Evolutionary conservation across 2,888 invertebrate genomes (phyloP).

Genomic region (Unio pictorum): DNA sequence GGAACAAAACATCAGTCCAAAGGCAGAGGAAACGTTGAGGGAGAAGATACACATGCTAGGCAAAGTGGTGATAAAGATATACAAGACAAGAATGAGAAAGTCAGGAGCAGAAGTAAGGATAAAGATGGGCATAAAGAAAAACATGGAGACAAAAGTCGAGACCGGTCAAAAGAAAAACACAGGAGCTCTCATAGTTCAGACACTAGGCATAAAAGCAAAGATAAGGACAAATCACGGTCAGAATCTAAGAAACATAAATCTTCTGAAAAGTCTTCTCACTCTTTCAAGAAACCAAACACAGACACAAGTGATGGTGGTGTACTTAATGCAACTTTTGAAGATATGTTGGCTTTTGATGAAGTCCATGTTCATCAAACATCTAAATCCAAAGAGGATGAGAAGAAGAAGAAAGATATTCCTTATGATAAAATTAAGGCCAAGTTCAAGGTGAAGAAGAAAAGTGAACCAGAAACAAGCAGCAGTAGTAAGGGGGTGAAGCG

Average conservation of each 20-base stretch:
- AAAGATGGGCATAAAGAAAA: background rate
- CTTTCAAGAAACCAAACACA: conserved; percentile 9
- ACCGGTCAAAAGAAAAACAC: conserved; percentile 2
- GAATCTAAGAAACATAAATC: conserved; percentile 13
- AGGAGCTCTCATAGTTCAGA: background rate
- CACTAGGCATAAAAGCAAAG: background rate
- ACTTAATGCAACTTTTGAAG: conserved; percentile 18
- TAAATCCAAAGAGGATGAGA: conserved; percentile 6
- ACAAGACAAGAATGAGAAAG: background rate
- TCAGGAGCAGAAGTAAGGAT: background rate
- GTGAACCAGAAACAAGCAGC: conserved; percentile 27
- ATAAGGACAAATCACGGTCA: conserved; percentile 4
- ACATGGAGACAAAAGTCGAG: background rate
- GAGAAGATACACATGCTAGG: background rate
- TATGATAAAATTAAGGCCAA: conserved; percentile 43
- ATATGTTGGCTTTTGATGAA: conserved; percentile 40
- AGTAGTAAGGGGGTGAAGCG: conserved; percentile 24
- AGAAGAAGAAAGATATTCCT: conserved; percentile 19
- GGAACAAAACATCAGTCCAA: background rate
- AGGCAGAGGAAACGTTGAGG: background rate
- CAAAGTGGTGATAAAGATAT: background rate
- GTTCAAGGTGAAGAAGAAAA: conserved; percentile 44
- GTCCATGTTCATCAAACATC: background rate
- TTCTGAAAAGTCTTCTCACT: conserved; percentile 5
- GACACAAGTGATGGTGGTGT: conserved; percentile 3